A percentile compares a stretch with the other conserved stretches of the same genome.
Evolutionary conservation across 92 coral and sea anemone species (phyloP).

Genomic region (Porites rus): DNA sequence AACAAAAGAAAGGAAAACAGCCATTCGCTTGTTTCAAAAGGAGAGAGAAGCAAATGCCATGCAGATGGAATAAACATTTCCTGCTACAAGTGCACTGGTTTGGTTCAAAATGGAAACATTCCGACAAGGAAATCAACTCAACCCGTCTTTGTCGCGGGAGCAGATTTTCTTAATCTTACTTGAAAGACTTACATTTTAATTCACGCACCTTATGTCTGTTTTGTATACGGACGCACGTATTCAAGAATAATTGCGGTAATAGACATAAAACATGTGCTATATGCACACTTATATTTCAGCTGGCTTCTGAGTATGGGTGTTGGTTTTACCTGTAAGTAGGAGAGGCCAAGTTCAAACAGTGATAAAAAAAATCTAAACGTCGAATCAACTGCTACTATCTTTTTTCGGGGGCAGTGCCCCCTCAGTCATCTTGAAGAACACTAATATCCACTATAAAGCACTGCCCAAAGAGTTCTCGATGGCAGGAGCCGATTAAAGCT

Average conservation of each 20-base stretch:
- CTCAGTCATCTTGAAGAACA: too few relatives aligned
- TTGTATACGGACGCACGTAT: background rate
- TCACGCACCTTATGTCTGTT: constrained; percentile 6
- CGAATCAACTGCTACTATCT: too few relatives aligned
- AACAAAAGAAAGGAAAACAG: background rate
- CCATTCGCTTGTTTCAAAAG: constrained; percentile 20
- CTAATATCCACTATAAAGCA: too few relatives aligned
- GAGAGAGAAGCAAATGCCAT: background rate
- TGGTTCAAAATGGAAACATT: constrained; percentile 3
- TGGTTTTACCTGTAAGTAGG: too few relatives aligned
- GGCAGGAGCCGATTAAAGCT: too few relatives aligned
- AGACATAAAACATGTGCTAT: constrained; percentile 39
- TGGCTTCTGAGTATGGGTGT: too few relatives aligned
- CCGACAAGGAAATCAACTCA: constrained; percentile 5
- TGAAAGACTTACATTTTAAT: constrained; percentile 18
- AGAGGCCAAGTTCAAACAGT: too few relatives aligned
- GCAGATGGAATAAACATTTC: background rate
- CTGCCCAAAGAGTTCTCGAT: too few relatives aligned
- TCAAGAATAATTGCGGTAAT: constrained; percentile 3
- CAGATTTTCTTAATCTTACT: constrained; percentile 35
- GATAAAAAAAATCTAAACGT: too few relatives aligned
- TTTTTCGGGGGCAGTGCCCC: too few relatives aligned
- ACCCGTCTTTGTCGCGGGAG: constrained; percentile 6
- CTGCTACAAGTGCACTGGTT: constrained; percentile 5
- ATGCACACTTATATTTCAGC: background rate